Evolutionary conservation across 2,888 invertebrate species (phyloP).

Genomic region (Pterostichus niger): DNA sequence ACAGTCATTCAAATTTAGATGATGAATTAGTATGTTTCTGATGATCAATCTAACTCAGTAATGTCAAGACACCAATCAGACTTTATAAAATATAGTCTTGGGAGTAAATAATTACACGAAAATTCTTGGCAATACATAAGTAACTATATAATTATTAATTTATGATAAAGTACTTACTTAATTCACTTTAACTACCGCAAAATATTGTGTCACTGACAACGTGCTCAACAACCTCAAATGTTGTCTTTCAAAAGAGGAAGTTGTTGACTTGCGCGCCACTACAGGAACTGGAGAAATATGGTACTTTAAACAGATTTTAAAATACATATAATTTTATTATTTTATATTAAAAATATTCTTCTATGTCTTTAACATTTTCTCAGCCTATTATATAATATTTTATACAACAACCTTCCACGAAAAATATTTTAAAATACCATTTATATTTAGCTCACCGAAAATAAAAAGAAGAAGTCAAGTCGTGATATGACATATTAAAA

Average conservation of each 20-base stretch:
- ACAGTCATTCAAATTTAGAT: not conserved
- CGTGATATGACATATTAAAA: slow-evolving; percentile 30
- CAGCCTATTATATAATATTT: too few relatives aligned
- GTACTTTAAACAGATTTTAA: not conserved
- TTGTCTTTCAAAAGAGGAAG: slow-evolving; percentile 60
- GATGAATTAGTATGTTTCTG: not conserved
- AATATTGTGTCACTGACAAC: slow-evolving; percentile 64
- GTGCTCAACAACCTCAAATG: slow-evolving; percentile 66
- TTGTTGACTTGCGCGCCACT: slow-evolving; percentile 13
- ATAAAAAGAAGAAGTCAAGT: slow-evolving; percentile 17
- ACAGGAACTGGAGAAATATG: slow-evolving; percentile 23
- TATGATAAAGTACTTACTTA: slow-evolving; percentile 27
- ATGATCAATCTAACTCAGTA: not conserved
- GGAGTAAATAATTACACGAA: too few relatives aligned
- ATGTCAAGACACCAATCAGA: not conserved
- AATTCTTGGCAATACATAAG: not conserved
- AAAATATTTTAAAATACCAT: too few relatives aligned
- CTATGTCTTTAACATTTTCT: too few relatives aligned
- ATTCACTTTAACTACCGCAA: slow-evolving; percentile 42
- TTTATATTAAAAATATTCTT: too few relatives aligned
- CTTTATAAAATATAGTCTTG: not conserved
- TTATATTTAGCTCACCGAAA: not conserved
- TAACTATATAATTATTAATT: not conserved
- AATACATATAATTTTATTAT: not conserved
- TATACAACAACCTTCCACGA: too few relatives aligned